Percentiles rank a stretch among this genome's conserved stretches.
Evolutionary conservation across 2,797 vertebrate genomes (phyloP).

Genomic region (Orestias chungarensis): DNA sequence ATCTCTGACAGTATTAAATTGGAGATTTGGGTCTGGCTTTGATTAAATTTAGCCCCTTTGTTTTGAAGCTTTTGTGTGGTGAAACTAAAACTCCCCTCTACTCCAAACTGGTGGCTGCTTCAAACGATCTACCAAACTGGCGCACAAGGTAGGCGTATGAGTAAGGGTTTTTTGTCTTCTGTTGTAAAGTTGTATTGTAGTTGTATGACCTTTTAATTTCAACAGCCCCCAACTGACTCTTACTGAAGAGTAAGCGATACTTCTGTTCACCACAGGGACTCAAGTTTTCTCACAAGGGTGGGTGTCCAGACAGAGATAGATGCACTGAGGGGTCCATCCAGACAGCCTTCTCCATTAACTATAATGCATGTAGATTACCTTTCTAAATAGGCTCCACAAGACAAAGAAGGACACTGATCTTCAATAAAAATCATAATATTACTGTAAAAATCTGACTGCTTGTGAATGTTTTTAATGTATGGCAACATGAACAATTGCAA

Average conservation of each 20-base stretch:
- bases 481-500: background rate
- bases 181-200: background rate
- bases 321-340: background rate
- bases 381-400: no score
- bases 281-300: background rate
- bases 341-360: background rate
- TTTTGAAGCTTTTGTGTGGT: no score
- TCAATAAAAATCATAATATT: background rate
- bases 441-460: background rate
- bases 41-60: no score
- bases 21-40: no score
- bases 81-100: no score
- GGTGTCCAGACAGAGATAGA: background rate
- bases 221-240: background rate
- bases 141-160: background rate
- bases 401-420: no score
- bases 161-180: background rate
- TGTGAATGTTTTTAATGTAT: background rate
- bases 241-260: no score
- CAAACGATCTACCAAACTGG: background rate
- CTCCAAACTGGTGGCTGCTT: background rate
- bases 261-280: background rate
- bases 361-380: background rate
- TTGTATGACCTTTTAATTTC: background rate
- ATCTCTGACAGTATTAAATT: no score